Conservation (phyloP, 2,113 vertebrate genomes). For the Myxocyprinus asiaticus region DNA sequence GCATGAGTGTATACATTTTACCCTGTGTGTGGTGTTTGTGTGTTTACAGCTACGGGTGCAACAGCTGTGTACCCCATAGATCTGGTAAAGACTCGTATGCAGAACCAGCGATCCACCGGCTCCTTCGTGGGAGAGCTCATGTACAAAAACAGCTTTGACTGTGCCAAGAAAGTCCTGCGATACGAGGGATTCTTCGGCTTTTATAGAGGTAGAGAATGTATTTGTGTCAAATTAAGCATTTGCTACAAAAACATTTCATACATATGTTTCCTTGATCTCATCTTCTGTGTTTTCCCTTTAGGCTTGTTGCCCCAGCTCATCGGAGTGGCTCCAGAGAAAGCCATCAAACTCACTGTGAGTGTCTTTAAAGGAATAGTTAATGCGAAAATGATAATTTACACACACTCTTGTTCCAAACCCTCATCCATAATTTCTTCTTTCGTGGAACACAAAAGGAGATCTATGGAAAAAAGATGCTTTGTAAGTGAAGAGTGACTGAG, state of each 20-base stretch:
- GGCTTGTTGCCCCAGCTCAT: constrained; percentile 97
- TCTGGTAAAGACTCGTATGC: constrained; percentile 97
- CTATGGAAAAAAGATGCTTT: too few relatives aligned
- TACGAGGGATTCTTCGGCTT: constrained; percentile 96
- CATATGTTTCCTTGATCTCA: neutral
- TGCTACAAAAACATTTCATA: too few relatives aligned
- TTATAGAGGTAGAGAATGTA: constrained; percentile 82
- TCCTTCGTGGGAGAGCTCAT: constrained; percentile 93
- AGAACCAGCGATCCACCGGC: constrained; percentile 90
- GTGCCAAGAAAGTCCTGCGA: constrained; percentile 95
- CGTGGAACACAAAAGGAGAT: too few relatives aligned
- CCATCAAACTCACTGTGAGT: constrained; percentile 98
- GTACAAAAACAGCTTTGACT: constrained; percentile 99
- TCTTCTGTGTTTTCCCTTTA: constrained; percentile 56
- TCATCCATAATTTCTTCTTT: too few relatives aligned
- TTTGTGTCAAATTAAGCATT: too few relatives aligned
- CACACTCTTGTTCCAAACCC: too few relatives aligned
- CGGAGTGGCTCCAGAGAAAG: constrained; percentile 98
- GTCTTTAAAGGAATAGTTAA: too few relatives aligned
- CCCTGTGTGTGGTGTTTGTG: neutral
- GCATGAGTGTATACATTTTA: neutral
- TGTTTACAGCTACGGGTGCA: constrained; percentile 85
- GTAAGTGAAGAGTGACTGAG: too few relatives aligned
- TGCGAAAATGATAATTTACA: too few relatives aligned
- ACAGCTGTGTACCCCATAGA: constrained; percentile 96